These are phyloP conservation scores for Mastigias papua DNA, from an alignment of 30 jellyfish, hydroid and myxozoan species.

Conservation along the genomic window DNA sequence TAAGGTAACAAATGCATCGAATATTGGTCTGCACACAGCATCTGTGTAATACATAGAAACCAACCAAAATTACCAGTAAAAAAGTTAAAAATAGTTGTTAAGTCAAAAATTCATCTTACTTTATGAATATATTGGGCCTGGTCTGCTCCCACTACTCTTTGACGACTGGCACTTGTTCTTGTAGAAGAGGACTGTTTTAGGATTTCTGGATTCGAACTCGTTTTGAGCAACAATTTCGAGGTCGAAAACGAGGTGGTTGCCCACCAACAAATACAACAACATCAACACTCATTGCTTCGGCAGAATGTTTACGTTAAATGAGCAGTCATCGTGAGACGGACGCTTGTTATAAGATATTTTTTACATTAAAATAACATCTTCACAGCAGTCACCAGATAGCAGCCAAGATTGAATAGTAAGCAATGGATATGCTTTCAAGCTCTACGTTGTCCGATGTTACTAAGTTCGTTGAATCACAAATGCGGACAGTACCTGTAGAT, in stretches of 20 bases:
- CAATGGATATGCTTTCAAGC: constrained; percentile 2
- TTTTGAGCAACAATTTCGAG: neutral
- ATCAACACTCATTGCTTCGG: neutral
- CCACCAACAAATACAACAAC: constrained; percentile 12
- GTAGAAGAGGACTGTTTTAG: too few relatives aligned
- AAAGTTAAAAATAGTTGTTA: too few relatives aligned
- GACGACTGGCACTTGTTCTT: too few relatives aligned
- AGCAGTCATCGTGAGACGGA: neutral
- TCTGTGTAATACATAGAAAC: too few relatives aligned
- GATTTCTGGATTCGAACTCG: neutral
- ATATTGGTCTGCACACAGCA: too few relatives aligned
- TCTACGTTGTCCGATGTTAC: constrained; percentile 25
- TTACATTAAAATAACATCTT: too few relatives aligned
- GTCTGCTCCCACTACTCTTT: too few relatives aligned
- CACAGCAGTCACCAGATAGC: neutral
- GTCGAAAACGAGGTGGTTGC: constrained; percentile 37
- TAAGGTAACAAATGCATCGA: too few relatives aligned
- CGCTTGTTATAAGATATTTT: too few relatives aligned
- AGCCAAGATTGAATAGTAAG: neutral
- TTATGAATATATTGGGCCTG: too few relatives aligned
- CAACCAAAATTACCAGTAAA: too few relatives aligned
- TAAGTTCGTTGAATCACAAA: constrained; percentile 19
- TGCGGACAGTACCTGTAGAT: neutral
- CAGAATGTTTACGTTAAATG: neutral
- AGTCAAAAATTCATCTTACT: too few relatives aligned